Conservation (phyloP, 2,113 vertebrate genomes). For the Zosterops hypoxanthus region DNA sequence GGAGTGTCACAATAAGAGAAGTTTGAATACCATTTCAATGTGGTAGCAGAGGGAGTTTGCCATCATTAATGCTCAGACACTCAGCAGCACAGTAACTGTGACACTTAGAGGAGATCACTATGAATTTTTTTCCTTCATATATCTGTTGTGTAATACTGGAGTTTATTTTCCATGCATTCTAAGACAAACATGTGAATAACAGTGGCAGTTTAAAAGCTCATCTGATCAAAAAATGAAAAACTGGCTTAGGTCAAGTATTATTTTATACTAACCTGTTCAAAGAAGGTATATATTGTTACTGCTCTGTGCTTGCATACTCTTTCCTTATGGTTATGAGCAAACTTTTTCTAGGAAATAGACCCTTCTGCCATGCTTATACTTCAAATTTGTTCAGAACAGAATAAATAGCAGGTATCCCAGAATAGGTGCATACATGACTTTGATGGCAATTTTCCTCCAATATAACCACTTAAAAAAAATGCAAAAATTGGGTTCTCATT, state of each 20-base stretch:
- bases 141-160: background rate
- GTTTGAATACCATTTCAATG: background rate
- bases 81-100: background rate
- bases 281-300: background rate
- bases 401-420: background rate
- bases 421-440: background rate
- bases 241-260: background rate
- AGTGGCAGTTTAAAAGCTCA: background rate
- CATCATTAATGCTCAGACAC: background rate
- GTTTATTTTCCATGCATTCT: background rate
- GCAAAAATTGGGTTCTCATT: background rate
- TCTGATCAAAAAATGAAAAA: background rate
- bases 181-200: background rate
- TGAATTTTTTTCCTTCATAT: background rate
- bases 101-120: background rate
- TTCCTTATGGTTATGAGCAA: background rate
- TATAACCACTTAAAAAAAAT: background rate
- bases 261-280: background rate
- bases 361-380: background rate
- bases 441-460: background rate
- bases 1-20: background rate
- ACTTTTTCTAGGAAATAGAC: background rate
- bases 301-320: background rate
- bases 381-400: background rate
- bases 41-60: background rate